These are phyloP conservation scores for Alosa alosa DNA, from an alignment of 2,113 vertebrate species.

Conservation along the genomic window DNA sequence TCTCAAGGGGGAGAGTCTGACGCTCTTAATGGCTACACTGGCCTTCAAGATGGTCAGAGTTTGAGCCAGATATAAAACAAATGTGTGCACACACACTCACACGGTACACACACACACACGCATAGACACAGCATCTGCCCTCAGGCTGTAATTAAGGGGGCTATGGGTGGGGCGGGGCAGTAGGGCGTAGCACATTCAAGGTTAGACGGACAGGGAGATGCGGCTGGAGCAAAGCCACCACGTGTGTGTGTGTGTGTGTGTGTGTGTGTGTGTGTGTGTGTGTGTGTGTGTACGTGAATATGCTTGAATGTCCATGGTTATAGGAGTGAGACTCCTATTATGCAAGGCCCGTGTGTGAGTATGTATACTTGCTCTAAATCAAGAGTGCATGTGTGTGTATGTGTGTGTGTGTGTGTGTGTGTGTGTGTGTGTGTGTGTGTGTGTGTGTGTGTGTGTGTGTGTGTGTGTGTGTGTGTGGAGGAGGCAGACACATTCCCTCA, in stretches of 20 bases:
- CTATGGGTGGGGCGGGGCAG: background rate
- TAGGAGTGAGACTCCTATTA: background rate
- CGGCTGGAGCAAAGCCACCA: background rate
- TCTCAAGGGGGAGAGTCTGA: conserved; percentile 27
- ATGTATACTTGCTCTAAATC: background rate
- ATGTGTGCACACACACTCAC: background rate
- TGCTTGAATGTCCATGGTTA: background rate
- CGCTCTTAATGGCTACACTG: conserved; percentile 35
- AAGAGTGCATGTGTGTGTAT: background rate
- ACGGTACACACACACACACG: conserved; percentile 24
- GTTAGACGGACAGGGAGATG: background rate
- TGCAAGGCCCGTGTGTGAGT: background rate
- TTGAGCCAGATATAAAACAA: background rate
- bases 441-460: background rate
- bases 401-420: background rate
- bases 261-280: background rate
- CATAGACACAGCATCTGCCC: background rate
- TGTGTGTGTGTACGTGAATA: background rate
- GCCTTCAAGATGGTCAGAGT: conserved; percentile 24
- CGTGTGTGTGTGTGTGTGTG: background rate
- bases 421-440: background rate
- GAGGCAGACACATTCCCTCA: background rate
- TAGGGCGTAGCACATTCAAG: background rate
- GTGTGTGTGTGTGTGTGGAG: background rate
- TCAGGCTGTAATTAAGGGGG: background rate